A percentile compares a stretch with the other conserved stretches of the same genome.
These are phyloP conservation scores for Leptatherina wallacei DNA, from an alignment of 2,797 vertebrate genomes.

Conservation along the genomic window DNA sequence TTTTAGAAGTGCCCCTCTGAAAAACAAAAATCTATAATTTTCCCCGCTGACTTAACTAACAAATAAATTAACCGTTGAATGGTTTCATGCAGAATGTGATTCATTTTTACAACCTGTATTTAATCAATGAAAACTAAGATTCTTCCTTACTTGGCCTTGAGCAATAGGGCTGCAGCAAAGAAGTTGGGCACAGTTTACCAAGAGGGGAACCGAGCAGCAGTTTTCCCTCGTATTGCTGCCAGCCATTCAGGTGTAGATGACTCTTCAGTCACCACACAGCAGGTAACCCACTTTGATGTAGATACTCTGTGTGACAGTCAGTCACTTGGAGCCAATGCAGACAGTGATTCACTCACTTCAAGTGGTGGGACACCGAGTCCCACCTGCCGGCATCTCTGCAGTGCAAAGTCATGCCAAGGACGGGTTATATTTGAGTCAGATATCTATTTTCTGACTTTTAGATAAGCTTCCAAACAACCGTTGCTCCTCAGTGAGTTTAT, in stretches of 20 bases:
- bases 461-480: conserved; percentile 10
- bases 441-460: conserved; percentile 21
- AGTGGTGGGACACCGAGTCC: conserved; percentile 45
- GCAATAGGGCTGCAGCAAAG: conserved; percentile 30
- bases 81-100: conserved; percentile 36
- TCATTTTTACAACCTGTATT: conserved; percentile 56
- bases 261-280: conserved; percentile 45
- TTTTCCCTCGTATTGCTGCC: conserved; percentile 50
- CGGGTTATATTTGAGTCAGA: conserved; percentile 20
- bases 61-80: neutral
- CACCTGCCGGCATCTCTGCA: conserved; percentile 54
- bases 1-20: neutral
- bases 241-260: conserved; percentile 30
- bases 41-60: too few relatives aligned
- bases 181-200: conserved; percentile 52
- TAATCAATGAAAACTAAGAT: conserved; percentile 41
- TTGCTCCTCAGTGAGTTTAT: conserved; percentile 17
- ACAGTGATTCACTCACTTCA: conserved; percentile 55
- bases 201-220: neutral
- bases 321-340: conserved; percentile 49
- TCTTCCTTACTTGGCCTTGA: conserved; percentile 23
- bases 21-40: neutral
- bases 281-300: conserved; percentile 54
- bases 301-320: conserved; percentile 51
- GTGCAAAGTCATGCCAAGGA: conserved; percentile 60